phyloP scores from a whole-genome alignment of 2,797 vertebrate genomes.

The Jordanella pulchra region DNA sequence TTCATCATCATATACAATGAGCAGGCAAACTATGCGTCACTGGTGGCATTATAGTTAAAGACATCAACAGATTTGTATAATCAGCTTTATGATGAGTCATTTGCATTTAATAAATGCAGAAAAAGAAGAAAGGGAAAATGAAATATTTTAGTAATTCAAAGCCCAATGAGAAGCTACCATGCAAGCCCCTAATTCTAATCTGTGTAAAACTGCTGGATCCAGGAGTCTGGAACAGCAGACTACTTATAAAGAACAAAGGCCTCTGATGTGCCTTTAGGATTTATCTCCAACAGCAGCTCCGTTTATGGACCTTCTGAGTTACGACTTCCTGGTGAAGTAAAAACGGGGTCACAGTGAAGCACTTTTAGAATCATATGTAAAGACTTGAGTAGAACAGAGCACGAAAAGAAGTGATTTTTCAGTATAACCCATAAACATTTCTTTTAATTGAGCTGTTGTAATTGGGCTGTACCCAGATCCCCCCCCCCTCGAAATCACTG shows the following conservation, averaged over 20 bases:
- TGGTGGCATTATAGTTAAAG: background rate
- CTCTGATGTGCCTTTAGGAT: conserved; percentile 4
- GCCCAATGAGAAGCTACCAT: background rate
- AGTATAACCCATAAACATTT: background rate
- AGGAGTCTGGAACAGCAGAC: conserved; percentile 2
- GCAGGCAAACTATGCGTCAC: background rate
- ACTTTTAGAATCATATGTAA: conserved; percentile 1
- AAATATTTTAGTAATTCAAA: background rate
- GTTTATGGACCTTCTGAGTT: conserved; percentile 28
- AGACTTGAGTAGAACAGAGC: background rate
- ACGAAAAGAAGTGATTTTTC: background rate
- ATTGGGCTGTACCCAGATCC: background rate
- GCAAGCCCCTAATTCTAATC: background rate
- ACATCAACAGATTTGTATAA: background rate
- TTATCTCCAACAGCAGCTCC: conserved; percentile 20
- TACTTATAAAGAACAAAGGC: conserved; percentile 15
- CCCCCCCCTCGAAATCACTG: too few relatives aligned
- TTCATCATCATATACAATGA: background rate
- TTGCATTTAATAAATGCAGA: background rate
- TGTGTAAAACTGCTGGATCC: background rate
- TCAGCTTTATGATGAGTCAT: background rate
- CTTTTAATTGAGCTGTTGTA: background rate
- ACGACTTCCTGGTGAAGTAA: conserved; percentile 10
- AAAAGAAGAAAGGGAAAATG: background rate
- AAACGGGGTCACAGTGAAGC: background rate